phyloP scores from a whole-genome alignment of 1,140 invertebrate genomes.

The Ips nitidus region DNA sequence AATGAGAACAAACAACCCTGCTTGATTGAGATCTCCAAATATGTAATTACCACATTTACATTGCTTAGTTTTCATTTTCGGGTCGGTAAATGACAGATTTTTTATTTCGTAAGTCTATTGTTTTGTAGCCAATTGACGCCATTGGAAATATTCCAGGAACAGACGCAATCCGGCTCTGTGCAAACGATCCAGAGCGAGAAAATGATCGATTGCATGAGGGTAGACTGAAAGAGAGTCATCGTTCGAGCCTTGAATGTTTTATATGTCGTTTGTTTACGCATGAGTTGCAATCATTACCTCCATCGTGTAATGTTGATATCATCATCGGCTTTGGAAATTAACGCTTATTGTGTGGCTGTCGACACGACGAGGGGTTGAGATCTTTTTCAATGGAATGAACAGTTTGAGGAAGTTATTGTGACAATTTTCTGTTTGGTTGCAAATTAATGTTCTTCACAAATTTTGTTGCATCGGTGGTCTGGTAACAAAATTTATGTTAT shows the following conservation, averaged over 20 bases:
- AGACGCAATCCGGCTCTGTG: background rate
- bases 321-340: slow-evolving; percentile 4
- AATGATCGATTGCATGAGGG: background rate
- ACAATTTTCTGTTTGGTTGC: too few relatives aligned
- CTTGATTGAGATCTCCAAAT: slow-evolving; percentile 15
- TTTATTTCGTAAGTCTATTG: background rate
- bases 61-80: slow-evolving; percentile 16
- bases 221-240: background rate
- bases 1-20: too few relatives aligned
- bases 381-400: too few relatives aligned
- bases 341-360: background rate
- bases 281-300: slow-evolving; percentile 3
- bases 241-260: slow-evolving; percentile 2
- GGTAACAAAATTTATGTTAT: too few relatives aligned
- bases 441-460: too few relatives aligned
- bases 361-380: background rate
- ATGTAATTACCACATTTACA: slow-evolving; percentile 24
- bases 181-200: background rate
- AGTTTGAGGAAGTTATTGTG: too few relatives aligned
- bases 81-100: slow-evolving; percentile 14
- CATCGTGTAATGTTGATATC: slow-evolving; percentile 5
- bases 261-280: slow-evolving; percentile 1
- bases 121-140: slow-evolving; percentile 5
- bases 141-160: background rate
- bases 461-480: too few relatives aligned